A percentile compares a stretch with the other conserved stretches of the same genome.
phyloP scores from a whole-genome alignment of 2,113 vertebrate species.

The human (Homo sapiens) region DNA sequence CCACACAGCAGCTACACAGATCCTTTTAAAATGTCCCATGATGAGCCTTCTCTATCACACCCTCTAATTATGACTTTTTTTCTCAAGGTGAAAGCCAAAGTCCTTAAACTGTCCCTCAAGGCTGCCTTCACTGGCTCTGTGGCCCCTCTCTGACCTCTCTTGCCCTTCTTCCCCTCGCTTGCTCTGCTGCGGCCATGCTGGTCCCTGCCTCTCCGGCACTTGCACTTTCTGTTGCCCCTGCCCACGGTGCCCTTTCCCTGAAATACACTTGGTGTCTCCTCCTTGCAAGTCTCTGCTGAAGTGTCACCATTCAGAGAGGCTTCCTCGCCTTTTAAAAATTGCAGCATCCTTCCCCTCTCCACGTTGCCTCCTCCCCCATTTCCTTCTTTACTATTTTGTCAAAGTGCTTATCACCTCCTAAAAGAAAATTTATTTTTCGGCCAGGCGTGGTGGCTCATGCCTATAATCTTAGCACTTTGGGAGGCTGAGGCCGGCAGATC shows the following conservation, averaged over 20 bases:
- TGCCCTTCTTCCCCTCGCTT: background rate
- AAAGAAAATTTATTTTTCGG: background rate
- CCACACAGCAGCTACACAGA: background rate
- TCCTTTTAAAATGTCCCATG: rapidly evolving
- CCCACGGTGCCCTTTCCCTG: background rate
- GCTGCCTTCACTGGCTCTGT: rapidly evolving
- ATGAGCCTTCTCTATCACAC: background rate
- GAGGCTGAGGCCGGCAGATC: rapidly evolving
- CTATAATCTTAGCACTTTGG: too few species aligned
- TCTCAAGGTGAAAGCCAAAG: rapidly evolving
- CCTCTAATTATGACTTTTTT: background rate
- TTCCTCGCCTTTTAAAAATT: background rate
- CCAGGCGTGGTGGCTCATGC: too few species aligned
- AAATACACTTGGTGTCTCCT: too few species aligned
- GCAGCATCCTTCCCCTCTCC: rapidly evolving
- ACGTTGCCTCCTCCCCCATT: rapidly evolving
- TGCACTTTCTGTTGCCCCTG: background rate
- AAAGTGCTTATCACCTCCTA: background rate
- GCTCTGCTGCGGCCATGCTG: too few species aligned
- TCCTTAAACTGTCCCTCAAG: background rate
- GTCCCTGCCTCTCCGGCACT: background rate
- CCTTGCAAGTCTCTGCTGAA: background rate
- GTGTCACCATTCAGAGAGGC: background rate
- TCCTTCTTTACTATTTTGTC: background rate
- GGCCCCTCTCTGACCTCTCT: background rate